phyloP scores from a whole-genome alignment of 2,888 invertebrate genomes.

The Sinodicranocentrus sp. region DNA sequence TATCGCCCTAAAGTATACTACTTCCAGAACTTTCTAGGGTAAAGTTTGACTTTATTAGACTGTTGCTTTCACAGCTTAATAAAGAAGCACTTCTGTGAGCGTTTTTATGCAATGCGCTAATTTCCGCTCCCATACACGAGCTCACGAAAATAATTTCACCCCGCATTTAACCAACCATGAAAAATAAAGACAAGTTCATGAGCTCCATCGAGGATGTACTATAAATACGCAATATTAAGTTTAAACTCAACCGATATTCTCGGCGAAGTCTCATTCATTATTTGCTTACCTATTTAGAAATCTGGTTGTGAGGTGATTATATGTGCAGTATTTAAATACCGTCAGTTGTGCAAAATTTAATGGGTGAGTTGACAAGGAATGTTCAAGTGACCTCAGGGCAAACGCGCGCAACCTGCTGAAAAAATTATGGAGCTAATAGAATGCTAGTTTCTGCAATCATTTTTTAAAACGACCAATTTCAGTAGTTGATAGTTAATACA shows the following conservation, averaged over 20 bases:
- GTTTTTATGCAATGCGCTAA: conserved; percentile 46
- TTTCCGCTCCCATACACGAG: conserved; percentile 65
- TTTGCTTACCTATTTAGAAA: conserved; percentile 45
- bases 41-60: conserved; percentile 18
- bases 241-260: conserved; percentile 35
- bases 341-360: neutral
- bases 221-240: too few relatives aligned
- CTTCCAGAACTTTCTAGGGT: conserved; percentile 4
- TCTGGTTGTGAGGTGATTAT: neutral
- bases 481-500: too few relatives aligned
- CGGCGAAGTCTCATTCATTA: conserved; percentile 47
- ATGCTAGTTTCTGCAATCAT: too few relatives aligned
- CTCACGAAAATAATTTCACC: conserved; percentile 67
- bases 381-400: too few relatives aligned
- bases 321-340: neutral
- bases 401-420: too few relatives aligned
- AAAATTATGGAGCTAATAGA: too few relatives aligned
- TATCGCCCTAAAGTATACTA: neutral
- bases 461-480: too few relatives aligned
- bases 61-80: neutral
- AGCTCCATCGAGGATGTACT: conserved; percentile 54
- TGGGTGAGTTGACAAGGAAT: too few relatives aligned
- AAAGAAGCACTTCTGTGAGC: conserved; percentile 22
- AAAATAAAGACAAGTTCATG: conserved; percentile 67
- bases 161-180: conserved; percentile 65